Base-by-base conservation (phyloP, 2,797 vertebrate species). In the Acrossocheilus fasciatus region DNA sequence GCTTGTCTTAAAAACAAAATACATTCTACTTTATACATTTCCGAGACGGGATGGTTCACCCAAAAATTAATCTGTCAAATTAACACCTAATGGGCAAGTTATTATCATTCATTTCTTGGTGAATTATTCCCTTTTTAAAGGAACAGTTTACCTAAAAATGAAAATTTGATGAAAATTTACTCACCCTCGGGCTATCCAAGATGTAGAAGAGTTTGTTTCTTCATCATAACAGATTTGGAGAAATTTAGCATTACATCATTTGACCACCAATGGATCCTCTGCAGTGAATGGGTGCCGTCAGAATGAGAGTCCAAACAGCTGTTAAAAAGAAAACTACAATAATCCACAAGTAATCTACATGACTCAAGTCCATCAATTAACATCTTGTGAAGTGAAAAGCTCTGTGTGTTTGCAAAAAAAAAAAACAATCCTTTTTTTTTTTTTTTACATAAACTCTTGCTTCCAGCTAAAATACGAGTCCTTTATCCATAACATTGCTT, bases 1-100 rank as follows among this genome's bases (percentile, higher is more conserved):
- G 92, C 93, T 99, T 99, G 92, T 99, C 98, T 96, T 90, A 54
- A 62, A 70, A 75, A 36, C 66, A 88, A 45, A 30, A 68, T 43
- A 77, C 50, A 43, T 50, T 50, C 4, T 17, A 1, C 47, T 1
- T 50, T 50, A 50, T 50, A 68, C 39, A 43, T 50, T 52, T n/a
- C 36, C 4, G 0, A 52, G 26, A 10, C 52, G 50, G 12, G 11
- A 82, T 20, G 30, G 3, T 83, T 83, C n/a, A 66, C 26, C n/a
- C 45, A 23, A 47, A 69, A 39, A 69, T 34, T 7, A 1, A 20
- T 77, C 2, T 79, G 11, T 62, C 15, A 72, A 8, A 14, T 8
- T 68, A 30, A 62, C 15, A 80, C 10, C 3, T 41, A 41, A 7
- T 41, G 3, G 2, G 5, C 2, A 18, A 47, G 18, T 0, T 30